Evolutionary conservation across 2,113 vertebrate species (phyloP).

Genomic region (Mesocricetus auratus): DNA sequence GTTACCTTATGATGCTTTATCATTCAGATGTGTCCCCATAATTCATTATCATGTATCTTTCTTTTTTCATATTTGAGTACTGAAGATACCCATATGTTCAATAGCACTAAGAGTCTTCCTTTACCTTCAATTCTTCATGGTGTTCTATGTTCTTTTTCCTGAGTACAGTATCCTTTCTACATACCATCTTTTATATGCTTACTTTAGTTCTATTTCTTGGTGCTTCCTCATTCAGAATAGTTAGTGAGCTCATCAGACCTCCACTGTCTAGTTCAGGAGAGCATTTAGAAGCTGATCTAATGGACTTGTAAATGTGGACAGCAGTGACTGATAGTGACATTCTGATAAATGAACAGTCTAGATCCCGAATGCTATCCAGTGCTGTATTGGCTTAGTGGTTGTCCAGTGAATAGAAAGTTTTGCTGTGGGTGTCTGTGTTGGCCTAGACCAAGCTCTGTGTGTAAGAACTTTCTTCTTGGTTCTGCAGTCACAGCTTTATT

Average conservation of each 20-base stretch:
- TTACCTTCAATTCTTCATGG: background rate
- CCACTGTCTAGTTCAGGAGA: background rate
- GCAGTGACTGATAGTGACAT: conserved; percentile 6
- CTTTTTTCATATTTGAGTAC: conserved; percentile 26
- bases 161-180: background rate
- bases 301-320: background rate
- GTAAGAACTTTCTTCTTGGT: conserved; percentile 50
- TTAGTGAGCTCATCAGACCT: background rate
- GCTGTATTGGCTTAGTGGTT: background rate
- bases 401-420: conserved; percentile 55
- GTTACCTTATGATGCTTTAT: background rate
- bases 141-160: background rate
- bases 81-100: background rate
- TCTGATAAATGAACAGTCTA: background rate
- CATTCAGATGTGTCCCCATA: background rate
- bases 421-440: background rate
- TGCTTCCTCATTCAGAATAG: background rate
- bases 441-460: background rate
- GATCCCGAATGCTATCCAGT: background rate
- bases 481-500: conserved; percentile 22
- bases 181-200: background rate
- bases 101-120: background rate
- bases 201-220: background rate
- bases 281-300: background rate
- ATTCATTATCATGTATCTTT: conserved; percentile 43